Conservation (phyloP, 2,113 vertebrate species). For the Cinclus cinclus region DNA sequence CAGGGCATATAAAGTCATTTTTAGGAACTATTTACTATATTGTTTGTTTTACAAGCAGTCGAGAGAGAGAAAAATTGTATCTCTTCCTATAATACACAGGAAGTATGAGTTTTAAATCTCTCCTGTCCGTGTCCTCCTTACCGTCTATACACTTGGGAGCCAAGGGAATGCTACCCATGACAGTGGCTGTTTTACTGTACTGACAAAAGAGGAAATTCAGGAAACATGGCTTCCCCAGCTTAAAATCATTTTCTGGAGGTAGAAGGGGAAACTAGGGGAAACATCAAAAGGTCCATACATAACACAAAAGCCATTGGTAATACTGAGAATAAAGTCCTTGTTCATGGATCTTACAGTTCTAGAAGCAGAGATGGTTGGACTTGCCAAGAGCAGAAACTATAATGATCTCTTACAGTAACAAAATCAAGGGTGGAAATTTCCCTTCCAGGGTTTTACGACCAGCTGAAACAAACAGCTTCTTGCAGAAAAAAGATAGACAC, state of each 20-base stretch:
- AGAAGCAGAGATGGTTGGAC: background rate
- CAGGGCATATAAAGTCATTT: background rate
- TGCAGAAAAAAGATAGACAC: background rate
- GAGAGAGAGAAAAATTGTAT: background rate
- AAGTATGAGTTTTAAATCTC: background rate
- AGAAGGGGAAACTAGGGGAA: background rate
- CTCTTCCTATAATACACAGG: background rate
- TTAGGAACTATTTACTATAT: background rate
- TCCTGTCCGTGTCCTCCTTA: background rate
- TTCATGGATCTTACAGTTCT: background rate
- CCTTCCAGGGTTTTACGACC: background rate
- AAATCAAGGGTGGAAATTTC: background rate
- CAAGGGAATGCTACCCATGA: background rate
- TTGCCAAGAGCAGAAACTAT: background rate
- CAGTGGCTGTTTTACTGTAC: background rate
- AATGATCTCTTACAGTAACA: background rate
- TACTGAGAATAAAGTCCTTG: background rate
- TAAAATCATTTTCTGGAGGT: background rate
- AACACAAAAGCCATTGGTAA: background rate
- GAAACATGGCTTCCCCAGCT: background rate
- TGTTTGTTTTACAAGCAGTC: background rate
- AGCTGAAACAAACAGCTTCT: background rate
- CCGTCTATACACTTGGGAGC: background rate
- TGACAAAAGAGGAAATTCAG: accelerated
- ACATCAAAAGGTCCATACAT: background rate